Base-by-base conservation (phyloP, 2,113 vertebrate species). In the Tychaedon coryphoeus region DNA sequence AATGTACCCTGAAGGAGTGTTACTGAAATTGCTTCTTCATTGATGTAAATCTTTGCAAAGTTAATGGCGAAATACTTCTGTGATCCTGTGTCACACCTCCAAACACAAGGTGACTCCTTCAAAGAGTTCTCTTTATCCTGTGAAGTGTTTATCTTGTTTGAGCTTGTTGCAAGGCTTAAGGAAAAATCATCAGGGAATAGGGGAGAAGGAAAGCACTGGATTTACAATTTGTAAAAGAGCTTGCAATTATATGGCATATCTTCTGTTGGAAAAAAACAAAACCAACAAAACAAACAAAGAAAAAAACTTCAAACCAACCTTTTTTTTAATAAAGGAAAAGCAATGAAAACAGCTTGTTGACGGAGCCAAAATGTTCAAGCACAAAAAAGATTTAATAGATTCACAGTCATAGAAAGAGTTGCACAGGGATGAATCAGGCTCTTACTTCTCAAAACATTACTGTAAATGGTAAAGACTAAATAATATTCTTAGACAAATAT, bases 401-500 rank as follows among this genome's bases (percentile, higher is more conserved):
- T 86, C 64, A 36, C 34, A 42, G 66, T 54, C 66, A 86, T 18
- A 73, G 53, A 90, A 89, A 26, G 40, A 29, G 70, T 61, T 81
- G 56, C 26, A 73, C 19, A 43, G 47, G 45, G 36, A 67, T 94
- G n/a, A 96, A 95, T 87, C 89, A 96, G 83, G 15, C 60, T 88
- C 24, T 87, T 38, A 43, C 77, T 90, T 88, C 87, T 93, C 71
- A 90, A 95, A 95, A 95, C 95, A 97, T 94, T 96, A 94, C 95
- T 96, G 90, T 97, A 96, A 96, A 96, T 97, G 95, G 93, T 88
- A 96, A 96, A 90, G 74, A 91, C 74, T 82, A 91, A 93, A 95
- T 82, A 92, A 86, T 95, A 72, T 79, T 86, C 91, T 86, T 62
- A 56, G 71, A 47, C 34, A 90, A 92, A 86, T 80, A 95, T 90